Base-by-base conservation (phyloP, 1,140 invertebrate genomes). In the Meloidogyne chitwoodi region DNA sequence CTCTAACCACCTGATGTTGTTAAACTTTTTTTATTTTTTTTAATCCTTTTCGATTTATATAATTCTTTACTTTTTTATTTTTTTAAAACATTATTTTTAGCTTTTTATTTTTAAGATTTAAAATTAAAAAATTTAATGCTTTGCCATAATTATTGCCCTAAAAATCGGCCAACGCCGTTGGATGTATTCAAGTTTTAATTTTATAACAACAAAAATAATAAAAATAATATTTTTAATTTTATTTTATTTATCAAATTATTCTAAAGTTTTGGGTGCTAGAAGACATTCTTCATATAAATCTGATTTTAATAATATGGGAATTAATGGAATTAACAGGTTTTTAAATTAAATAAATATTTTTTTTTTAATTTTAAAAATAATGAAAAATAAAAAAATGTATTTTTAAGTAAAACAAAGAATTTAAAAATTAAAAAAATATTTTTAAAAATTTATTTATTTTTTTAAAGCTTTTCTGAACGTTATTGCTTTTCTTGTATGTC, bases 401-500 rank as follows among this genome's bases (percentile, higher is more conserved):
- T 38, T 38, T 38, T 38, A 11, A 38, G 34, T 10, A 3, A 38
- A 38, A 38, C 6, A 10, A 38, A 38, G 6, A 10, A 38, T 3
- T n/a, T 38, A 38, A 10, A 3, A 4, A 38, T 3, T 6, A 38
- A 10, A 38, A 38, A 38, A 0, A 19, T 22, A 6, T 70, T 38
- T 41, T 26, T 24, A 27, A 24, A 14, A 29, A 12, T 29, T 34
- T 16, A 26, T 31, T 72, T 41, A n/a, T 22, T 14, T 48, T 81
- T 70, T 70, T 82, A 79, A 41, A 81, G 80, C 61, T n/a, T 67
- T 11, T 76, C 78, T 14, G 76, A 71, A 38, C 80, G 80, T 38
- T 81, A 83, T 66, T 84, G 83, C 75, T 84, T 81, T 69, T 81
- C 79, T 29, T 84, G 83, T 72, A 84, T 84, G 83, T 84, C 83